These are phyloP conservation scores for Trissoscelio sp. DNA, from an alignment of 2,888 invertebrate species.

Conservation along the genomic window DNA sequence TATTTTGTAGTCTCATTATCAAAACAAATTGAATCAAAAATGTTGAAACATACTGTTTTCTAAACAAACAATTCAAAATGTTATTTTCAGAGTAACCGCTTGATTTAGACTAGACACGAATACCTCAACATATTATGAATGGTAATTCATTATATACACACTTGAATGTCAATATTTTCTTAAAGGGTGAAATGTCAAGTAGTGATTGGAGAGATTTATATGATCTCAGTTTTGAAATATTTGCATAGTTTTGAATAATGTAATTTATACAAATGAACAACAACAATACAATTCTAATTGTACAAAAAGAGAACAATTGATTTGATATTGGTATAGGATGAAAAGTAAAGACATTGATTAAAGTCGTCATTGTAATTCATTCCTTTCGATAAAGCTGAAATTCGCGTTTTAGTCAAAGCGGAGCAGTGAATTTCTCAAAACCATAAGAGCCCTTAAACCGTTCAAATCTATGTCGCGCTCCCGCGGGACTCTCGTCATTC, in stretches of 20 bases:
- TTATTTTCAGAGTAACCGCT: background rate
- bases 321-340: too few relatives aligned
- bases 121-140: background rate
- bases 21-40: constrained; percentile 28
- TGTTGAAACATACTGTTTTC: background rate
- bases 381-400: constrained; percentile 11
- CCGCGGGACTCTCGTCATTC: constrained; percentile 44
- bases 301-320: too few relatives aligned
- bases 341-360: background rate
- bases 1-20: constrained; percentile 8
- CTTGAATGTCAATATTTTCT: background rate
- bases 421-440: constrained; percentile 21
- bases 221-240: background rate
- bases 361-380: background rate
- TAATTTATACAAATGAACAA: too few relatives aligned
- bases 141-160: background rate
- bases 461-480: constrained; percentile 37
- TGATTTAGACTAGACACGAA: background rate
- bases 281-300: too few relatives aligned
- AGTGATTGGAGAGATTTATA: background rate
- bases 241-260: too few relatives aligned
- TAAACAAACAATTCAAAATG: background rate
- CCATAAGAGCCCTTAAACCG: constrained; percentile 40
- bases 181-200: background rate
- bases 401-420: constrained; percentile 20